phyloP scores from a whole-genome alignment of 1,140 invertebrate genomes.

The Dendroctonus ponderosae region DNA sequence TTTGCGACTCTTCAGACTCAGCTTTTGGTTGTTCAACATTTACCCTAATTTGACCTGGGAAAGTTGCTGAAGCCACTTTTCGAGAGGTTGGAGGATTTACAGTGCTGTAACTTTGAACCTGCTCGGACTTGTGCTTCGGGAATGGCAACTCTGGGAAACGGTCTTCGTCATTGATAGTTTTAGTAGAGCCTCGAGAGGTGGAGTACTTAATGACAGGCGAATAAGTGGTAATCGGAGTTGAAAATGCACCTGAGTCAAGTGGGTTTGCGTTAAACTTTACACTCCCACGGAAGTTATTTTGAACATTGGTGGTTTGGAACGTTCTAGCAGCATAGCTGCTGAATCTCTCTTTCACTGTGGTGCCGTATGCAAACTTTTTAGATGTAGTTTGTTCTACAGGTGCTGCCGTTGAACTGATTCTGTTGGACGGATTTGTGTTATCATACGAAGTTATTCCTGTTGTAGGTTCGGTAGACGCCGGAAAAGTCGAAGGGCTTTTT shows the following conservation, averaged over 20 bases:
- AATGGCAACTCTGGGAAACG: neutral
- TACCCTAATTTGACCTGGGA: slow-evolving; percentile 5
- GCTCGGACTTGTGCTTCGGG: slow-evolving; percentile 24
- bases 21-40: slow-evolving; percentile 12
- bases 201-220: slow-evolving; percentile 9
- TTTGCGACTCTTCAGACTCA: slow-evolving; percentile 63
- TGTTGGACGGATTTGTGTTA: slow-evolving; percentile 1
- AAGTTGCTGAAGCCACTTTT: neutral
- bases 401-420: neutral
- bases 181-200: too few species aligned
- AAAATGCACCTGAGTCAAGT: neutral
- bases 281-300: slow-evolving; percentile 8
- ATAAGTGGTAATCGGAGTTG: slow-evolving; percentile 19
- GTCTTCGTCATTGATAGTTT: neutral
- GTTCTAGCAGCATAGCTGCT: slow-evolving; percentile 11
- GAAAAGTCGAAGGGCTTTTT: too few species aligned
- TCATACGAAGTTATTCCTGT: neutral
- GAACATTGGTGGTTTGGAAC: neutral
- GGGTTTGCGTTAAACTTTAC: slow-evolving; percentile 15
- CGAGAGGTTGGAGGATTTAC: neutral
- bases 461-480: neutral
- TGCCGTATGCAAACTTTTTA: slow-evolving; percentile 10
- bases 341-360: slow-evolving; percentile 12
- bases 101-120: neutral
- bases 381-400: neutral